Percentiles rank a stretch among this genome's conserved stretches.
Evolutionary conservation across 1,140 invertebrate genomes (phyloP).

Genomic region (Adoxophyes honmai): DNA sequence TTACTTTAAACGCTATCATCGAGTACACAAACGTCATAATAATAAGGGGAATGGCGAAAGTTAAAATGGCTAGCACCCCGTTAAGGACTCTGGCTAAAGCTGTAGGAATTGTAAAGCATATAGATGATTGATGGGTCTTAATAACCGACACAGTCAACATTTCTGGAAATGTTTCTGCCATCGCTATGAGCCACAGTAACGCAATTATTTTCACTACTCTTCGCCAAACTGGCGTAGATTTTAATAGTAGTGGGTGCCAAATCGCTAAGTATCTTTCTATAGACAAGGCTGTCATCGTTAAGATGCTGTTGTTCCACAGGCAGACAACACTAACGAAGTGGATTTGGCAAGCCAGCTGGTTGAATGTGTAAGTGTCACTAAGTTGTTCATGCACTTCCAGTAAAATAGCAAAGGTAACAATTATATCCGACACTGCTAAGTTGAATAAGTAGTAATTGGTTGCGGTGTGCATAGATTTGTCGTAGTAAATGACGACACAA

Average conservation of each 20-base stretch:
- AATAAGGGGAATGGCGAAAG: neutral
- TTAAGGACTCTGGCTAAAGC: neutral
- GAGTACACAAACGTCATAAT: neutral
- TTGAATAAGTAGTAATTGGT: slow-evolving; percentile 3
- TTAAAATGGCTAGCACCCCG: neutral
- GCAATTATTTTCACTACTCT: neutral
- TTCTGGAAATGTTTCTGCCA: neutral
- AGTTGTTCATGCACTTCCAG: neutral
- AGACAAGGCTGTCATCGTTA: slow-evolving; percentile 4
- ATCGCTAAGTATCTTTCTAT: neutral
- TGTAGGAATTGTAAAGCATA: neutral
- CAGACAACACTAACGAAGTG: neutral
- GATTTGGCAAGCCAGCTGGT: neutral
- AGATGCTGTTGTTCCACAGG: neutral
- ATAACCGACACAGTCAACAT: neutral
- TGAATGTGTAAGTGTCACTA: neutral
- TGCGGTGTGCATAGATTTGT: neutral
- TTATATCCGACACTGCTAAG: neutral
- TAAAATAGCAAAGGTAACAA: neutral
- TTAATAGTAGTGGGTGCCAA: neutral
- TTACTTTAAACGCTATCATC: neutral
- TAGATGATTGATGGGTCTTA: neutral
- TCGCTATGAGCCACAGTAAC: neutral
- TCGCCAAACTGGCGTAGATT: neutral
- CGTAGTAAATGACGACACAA: slow-evolving; percentile 1